Percentiles rank a stretch among this genome's conserved stretches.
phyloP scores from a whole-genome alignment of 2,797 vertebrate genomes.

The Microcaecilia unicolor region DNA sequence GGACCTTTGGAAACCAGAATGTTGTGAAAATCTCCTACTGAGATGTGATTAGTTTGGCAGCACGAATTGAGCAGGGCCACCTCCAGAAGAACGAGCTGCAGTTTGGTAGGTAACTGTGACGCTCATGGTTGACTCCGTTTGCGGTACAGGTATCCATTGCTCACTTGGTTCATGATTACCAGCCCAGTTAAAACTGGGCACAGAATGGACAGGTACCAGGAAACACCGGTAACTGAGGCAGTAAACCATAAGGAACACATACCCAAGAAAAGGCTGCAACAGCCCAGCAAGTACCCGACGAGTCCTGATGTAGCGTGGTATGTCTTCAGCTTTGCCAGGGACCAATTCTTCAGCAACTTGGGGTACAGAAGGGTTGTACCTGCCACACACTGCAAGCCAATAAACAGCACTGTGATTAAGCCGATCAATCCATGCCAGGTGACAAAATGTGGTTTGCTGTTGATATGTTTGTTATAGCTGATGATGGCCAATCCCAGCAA shows the following conservation, averaged over 20 bases:
- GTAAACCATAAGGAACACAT: constrained; percentile 84
- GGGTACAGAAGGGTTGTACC: constrained; percentile 75
- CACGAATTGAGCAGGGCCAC: no score
- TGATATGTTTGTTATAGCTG: constrained; percentile 78
- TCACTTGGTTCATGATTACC: constrained; percentile 88
- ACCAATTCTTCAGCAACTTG: constrained; percentile 79
- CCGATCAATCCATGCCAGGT: constrained; percentile 84
- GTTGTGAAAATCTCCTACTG: no score
- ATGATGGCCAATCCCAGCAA: constrained; percentile 69
- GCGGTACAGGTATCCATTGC: constrained; percentile 76
- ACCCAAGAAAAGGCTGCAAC: constrained; percentile 75
- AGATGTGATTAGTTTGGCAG: no score
- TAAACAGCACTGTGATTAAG: constrained; percentile 61
- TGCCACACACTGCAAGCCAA: constrained; percentile 61
- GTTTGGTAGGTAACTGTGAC: neutral
- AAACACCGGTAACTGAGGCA: constrained; percentile 40
- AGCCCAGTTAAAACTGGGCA: constrained; percentile 69
- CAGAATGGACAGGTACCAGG: constrained; percentile 75
- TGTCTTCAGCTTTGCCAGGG: constrained; percentile 80
- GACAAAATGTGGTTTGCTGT: constrained; percentile 75
- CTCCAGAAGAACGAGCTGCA: no score
- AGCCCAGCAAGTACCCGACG: constrained; percentile 77
- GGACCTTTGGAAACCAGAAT: no score
- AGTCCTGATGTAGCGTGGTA: constrained; percentile 85
- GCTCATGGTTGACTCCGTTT: constrained; percentile 74